Base-by-base conservation (phyloP, 2,888 invertebrate species). In the Neuroscelio doddi region DNA sequence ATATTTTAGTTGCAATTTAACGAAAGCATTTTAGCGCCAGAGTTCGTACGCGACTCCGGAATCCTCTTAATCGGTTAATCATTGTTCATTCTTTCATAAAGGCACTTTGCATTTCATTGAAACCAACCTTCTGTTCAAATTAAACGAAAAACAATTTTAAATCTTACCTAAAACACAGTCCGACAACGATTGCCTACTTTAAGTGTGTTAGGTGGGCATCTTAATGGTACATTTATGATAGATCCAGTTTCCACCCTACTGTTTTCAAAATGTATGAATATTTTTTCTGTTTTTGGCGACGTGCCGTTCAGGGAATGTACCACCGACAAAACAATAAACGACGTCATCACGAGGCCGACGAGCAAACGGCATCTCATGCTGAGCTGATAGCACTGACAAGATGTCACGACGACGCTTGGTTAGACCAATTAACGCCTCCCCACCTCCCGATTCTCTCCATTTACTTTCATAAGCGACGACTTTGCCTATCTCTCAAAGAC, bases 111-210 rank as follows among this genome's bases (percentile, higher is more conserved):
- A n/a, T n/a, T n/a, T n/a, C n/a, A n/a, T n/a, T n/a, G n/a, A n/a
- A n/a, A n/a, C n/a, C n/a, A n/a, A n/a, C n/a, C n/a, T n/a, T n/a
- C n/a, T n/a, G n/a, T n/a, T n/a, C n/a, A n/a, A n/a, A n/a, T n/a
- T n/a, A n/a, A n/a, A n/a, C n/a, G n/a, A n/a, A n/a, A n/a, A n/a
- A n/a, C n/a, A n/a, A n/a, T n/a, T n/a, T n/a, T n/a, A n/a, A 5
- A 5, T 2, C 21, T 21, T 21, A 21, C 76, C 74, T 76, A 81
- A 53, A 75, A 80, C 29, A 80, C 52, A 2, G 63, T 69, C 10
- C 82, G 75, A 61, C 82, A 82, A 1, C 78, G 78, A 44, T 70
- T 78, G 8, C 77, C 78, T 29, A 81, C 64, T 65, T 67, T 77
- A 8, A 72, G 53, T 12, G 55, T 76, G 8, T 73, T 69, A n/a